Percentiles rank a stretch among this genome's conserved stretches.
Evolutionary conservation across 2,113 vertebrate species (phyloP).

Genomic region (Cavia aperea): DNA sequence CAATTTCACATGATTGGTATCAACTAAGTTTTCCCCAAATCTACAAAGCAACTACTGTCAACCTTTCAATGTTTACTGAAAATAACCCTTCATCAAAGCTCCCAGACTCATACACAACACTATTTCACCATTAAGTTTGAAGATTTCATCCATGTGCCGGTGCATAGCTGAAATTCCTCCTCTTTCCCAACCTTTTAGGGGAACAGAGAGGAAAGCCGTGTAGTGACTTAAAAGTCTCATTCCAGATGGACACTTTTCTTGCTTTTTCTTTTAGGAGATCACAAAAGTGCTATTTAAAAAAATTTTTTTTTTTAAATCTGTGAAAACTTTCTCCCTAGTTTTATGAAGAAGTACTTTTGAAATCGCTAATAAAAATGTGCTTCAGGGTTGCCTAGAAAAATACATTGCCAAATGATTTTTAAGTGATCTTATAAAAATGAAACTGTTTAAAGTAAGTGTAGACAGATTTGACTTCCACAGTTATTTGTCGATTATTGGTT

Average conservation of each 20-base stretch:
- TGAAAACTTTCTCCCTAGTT: background rate
- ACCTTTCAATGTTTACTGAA: conserved; percentile 38
- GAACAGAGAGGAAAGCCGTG: background rate
- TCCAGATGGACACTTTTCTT: background rate
- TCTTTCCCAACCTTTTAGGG: conserved; percentile 21
- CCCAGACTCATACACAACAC: background rate
- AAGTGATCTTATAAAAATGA: conserved; percentile 30
- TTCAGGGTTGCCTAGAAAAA: background rate
- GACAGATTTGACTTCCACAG: background rate
- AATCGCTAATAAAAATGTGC: background rate
- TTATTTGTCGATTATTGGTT: background rate
- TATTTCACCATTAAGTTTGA: conserved; percentile 51
- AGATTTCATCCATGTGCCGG: conserved; percentile 11
- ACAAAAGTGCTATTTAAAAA: background rate
- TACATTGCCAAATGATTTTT: background rate
- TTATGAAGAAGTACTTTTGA: background rate
- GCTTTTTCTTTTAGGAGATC: background rate
- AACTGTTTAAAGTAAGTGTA: background rate
- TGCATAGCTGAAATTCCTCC: conserved; percentile 13
- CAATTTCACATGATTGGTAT: conserved; percentile 40
- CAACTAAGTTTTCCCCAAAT: conserved; percentile 5
- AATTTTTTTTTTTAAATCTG: background rate
- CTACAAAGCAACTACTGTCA: conserved; percentile 39
- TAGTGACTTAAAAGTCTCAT: background rate
- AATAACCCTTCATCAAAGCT: conserved; percentile 43